Evolutionary conservation across 1,140 invertebrate genomes (phyloP), one percentile per base, ranked within the genome.

Genomic region (Sarcophaga bullata): DNA sequence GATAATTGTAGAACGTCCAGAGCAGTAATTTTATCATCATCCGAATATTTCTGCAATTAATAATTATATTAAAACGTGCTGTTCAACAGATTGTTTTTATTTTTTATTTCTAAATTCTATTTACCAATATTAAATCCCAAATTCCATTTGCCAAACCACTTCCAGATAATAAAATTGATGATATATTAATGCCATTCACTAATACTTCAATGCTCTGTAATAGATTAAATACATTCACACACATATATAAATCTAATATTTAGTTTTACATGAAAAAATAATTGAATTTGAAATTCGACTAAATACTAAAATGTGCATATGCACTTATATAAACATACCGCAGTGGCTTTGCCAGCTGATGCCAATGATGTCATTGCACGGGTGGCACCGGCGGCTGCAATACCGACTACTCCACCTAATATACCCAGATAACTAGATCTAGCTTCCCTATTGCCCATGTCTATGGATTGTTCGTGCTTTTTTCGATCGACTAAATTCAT

Each of bases 351-450:
- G 0, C 87, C 88, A 6, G 86, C 85, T 9, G 62, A 82, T 8
- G 85, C 87, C 17, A 86, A 84, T 6, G 82, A 84, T 3, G 84
- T 82, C 48, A 89, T 11, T 6, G 81, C 84, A 19, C 81, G 82
- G n/a, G 86, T 88, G 0, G 88, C 88, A 25, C 86, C 86, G 6
- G 86, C 84, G 3, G 88, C 87, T 8, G 84, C 86, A 8, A 90
- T 9, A 6, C 86, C 86, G 5, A 89, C 83, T 0, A 76, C 52
- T 3, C 88, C 88, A 15, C 58, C 84, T 0, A 80, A 9, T 1
- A 87, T 83, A 15, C 87, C 86, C 15, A 90, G 11, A 87, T 87
- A 90, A 73, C 85, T 84, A 4, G 80, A 82, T 13, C 88, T 85
- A 1, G 88, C 86, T 49, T 85, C 72, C 0, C 85, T 84, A 80